These are phyloP conservation scores for Vicugna pacos DNA, from an alignment of 2,113 vertebrate species.

Conservation along the genomic window DNA sequence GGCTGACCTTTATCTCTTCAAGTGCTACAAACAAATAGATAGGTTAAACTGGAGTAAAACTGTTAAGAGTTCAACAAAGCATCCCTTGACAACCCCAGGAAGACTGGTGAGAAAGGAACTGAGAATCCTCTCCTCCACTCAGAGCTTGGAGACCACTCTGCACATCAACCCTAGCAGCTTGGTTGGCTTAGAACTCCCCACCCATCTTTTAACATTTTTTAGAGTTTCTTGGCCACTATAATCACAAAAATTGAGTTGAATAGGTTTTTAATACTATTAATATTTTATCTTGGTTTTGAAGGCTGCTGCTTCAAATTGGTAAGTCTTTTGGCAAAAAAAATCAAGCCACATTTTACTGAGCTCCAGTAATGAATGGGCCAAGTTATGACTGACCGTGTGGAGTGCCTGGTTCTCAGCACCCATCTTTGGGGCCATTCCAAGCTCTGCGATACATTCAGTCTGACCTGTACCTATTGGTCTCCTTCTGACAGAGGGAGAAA, in stretches of 20 bases:
- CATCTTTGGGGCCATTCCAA: conserved; percentile 29
- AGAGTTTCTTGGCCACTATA: conserved; percentile 26
- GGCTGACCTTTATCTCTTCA: not conserved
- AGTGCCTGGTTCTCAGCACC: not conserved
- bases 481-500: not conserved
- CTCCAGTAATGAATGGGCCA: conserved; percentile 9
- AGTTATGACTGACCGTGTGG: not conserved
- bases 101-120: not conserved
- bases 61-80: conserved; percentile 22
- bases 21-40: not conserved
- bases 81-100: not conserved
- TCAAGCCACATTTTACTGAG: conserved; percentile 32
- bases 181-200: too few species aligned
- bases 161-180: not conserved
- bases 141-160: accelerated
- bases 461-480: not conserved
- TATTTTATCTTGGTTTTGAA: conserved; percentile 45
- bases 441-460: not conserved
- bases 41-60: conserved; percentile 23
- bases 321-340: conserved; percentile 46
- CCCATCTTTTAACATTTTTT: not conserved
- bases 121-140: not conserved
- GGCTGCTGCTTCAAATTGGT: not conserved
- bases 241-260: conserved; percentile 8
- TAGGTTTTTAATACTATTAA: conserved; percentile 27